phyloP scores from a whole-genome alignment of 1,140 invertebrate genomes.

The Ceratina japonica region DNA sequence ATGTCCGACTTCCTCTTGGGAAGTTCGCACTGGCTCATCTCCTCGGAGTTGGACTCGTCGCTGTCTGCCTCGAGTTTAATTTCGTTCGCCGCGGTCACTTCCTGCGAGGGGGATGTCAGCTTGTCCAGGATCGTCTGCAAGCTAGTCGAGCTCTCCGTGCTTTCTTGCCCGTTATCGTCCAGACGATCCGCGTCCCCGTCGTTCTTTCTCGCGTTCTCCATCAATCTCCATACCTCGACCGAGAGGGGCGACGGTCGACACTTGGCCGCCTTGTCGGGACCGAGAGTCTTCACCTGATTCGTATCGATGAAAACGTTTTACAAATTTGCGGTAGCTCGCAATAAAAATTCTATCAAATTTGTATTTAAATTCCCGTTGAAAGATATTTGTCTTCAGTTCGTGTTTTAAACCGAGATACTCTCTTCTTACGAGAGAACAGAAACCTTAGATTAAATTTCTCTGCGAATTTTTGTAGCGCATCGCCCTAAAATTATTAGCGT shows the following conservation, averaged over 20 bases:
- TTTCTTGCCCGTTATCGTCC: constrained; percentile 62
- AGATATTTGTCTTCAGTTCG: too few relatives aligned
- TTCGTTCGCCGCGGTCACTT: constrained; percentile 7
- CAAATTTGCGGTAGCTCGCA: too few relatives aligned
- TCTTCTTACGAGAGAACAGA: too few relatives aligned
- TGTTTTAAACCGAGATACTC: too few relatives aligned
- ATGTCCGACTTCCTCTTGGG: not conserved
- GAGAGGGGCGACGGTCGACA: constrained; percentile 65
- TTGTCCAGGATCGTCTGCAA: constrained; percentile 51
- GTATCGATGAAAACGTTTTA: not conserved
- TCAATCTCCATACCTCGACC: constrained; percentile 67
- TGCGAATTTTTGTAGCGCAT: too few relatives aligned
- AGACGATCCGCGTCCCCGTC: constrained; percentile 61
- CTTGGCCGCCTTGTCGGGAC: constrained; percentile 64
- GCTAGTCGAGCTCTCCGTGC: constrained; percentile 32
- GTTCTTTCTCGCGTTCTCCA: constrained; percentile 60
- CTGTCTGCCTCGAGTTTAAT: constrained; percentile 52
- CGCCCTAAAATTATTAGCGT: too few relatives aligned
- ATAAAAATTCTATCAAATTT: too few relatives aligned
- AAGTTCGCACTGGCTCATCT: constrained; percentile 25
- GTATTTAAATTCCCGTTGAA: not conserved
- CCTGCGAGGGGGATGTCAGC: constrained; percentile 24
- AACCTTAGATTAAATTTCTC: too few relatives aligned
- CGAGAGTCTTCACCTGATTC: constrained; percentile 58
- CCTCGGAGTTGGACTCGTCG: constrained; percentile 43